These are phyloP conservation scores for Torymus auratus DNA, from an alignment of 2,888 invertebrate species.

Conservation along the genomic window DNA sequence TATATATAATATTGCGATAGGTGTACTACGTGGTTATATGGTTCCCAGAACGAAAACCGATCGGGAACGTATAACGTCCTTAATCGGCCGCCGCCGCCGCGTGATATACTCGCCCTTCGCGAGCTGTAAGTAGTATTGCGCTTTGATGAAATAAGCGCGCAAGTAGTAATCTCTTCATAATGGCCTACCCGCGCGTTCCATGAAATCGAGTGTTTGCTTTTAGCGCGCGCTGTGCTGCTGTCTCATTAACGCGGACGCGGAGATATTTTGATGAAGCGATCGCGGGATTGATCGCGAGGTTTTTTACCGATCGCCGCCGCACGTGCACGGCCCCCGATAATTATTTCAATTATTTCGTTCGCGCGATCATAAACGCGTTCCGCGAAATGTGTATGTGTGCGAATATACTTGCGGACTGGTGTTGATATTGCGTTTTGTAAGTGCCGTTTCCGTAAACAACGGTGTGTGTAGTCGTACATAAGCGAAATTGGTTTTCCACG, in stretches of 20 bases:
- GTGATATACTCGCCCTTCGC: conserved; percentile 19
- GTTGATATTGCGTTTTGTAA: no score
- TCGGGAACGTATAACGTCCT: neutral
- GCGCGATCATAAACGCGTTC: neutral
- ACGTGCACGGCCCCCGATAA: neutral
- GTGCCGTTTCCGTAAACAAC: conserved; percentile 34
- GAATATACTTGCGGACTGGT: no score
- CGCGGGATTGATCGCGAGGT: neutral
- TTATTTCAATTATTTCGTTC: neutral
- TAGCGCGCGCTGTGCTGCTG: no score
- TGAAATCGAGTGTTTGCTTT: conserved; percentile 8
- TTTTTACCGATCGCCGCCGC: neutral
- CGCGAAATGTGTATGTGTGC: neutral
- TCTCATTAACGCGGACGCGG: neutral
- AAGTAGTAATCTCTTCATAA: neutral
- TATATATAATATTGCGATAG: no score
- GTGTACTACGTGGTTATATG: neutral
- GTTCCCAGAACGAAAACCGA: conserved; percentile 30
- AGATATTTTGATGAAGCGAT: conserved; percentile 7
- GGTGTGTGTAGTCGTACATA: neutral
- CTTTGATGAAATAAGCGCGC: neutral
- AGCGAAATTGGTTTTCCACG: conserved; percentile 1
- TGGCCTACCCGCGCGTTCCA: neutral
- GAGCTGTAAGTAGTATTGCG: neutral
- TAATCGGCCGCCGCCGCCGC: neutral